Evolutionary conservation across 2,113 vertebrate species (phyloP).

Genomic region (Lota lota): DNA sequence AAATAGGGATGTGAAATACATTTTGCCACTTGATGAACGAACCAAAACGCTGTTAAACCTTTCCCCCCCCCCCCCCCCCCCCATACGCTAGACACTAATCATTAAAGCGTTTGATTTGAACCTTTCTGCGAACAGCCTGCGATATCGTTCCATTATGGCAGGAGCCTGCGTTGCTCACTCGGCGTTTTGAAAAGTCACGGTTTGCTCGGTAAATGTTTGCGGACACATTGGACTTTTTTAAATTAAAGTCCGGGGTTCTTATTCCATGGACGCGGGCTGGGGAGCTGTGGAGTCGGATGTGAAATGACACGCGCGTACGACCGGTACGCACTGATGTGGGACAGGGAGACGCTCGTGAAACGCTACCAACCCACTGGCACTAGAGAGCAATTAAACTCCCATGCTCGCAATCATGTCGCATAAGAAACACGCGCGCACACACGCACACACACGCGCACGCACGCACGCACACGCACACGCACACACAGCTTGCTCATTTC

Average conservation of each 20-base stretch:
- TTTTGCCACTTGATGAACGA: too few relatives aligned
- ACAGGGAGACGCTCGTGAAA: background rate
- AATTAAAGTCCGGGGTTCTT: conserved; percentile 38
- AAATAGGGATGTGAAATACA: too few relatives aligned
- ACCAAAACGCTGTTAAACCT: too few relatives aligned
- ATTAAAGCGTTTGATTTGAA: too few relatives aligned
- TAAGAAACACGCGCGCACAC: conserved; percentile 15
- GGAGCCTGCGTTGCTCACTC: too few relatives aligned
- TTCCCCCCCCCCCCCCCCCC: too few relatives aligned
- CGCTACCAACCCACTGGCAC: background rate
- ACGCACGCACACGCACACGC: background rate
- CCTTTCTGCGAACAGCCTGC: too few relatives aligned
- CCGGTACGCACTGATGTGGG: conserved; percentile 31
- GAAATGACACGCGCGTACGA: too few relatives aligned
- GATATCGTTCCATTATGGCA: too few relatives aligned
- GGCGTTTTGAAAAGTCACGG: too few relatives aligned
- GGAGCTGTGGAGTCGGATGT: conserved; percentile 35
- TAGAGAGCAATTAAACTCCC: conserved; percentile 11
- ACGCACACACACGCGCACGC: conserved; percentile 12
- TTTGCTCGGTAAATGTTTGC: too few relatives aligned
- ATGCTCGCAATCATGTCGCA: conserved; percentile 3
- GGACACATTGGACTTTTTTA: conserved; percentile 44
- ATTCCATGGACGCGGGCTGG: conserved; percentile 26
- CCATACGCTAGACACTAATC: conserved; percentile 7
- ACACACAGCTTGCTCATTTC: conserved; percentile 23